Evolutionary conservation across 2,888 invertebrate species (phyloP).

Genomic region (Boloria selene): DNA sequence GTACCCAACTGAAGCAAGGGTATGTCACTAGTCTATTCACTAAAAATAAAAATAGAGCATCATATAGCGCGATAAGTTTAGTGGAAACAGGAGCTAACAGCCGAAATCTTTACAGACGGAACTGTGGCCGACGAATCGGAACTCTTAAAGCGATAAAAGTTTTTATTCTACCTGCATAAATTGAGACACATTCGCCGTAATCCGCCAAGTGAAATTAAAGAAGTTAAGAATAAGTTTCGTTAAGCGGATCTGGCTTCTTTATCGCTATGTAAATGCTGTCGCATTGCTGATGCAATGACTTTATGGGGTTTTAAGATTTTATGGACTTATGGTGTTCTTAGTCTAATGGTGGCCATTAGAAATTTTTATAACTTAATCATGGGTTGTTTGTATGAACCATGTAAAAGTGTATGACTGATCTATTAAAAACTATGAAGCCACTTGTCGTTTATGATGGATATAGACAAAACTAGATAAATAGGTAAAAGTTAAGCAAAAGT

Average conservation of each 20-base stretch:
- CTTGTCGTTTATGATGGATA: too few species aligned
- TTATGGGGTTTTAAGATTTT: not conserved
- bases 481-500: too few species aligned
- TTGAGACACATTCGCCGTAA: slow-evolving; percentile 58
- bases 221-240: slow-evolving; percentile 62
- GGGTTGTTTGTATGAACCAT: too few species aligned
- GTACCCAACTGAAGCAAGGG: too few species aligned
- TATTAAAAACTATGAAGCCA: too few species aligned
- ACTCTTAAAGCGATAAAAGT: slow-evolving; percentile 54
- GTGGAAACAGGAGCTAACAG: slow-evolving; percentile 12
- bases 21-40: too few species aligned
- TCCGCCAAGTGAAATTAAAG: slow-evolving; percentile 62
- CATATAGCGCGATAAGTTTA: slow-evolving; percentile 10
- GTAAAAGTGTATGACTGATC: too few species aligned
- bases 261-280: slow-evolving; percentile 25
- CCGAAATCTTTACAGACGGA: slow-evolving; percentile 33
- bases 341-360: too few species aligned
- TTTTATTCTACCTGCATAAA: slow-evolving; percentile 59
- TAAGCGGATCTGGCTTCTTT: slow-evolving; percentile 44
- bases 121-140: slow-evolving; percentile 38
- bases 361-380: too few species aligned
- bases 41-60: too few species aligned
- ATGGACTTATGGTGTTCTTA: not conserved
- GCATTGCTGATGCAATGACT: slow-evolving; percentile 20
- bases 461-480: too few species aligned